phyloP scores from a whole-genome alignment of 2,113 vertebrate species.

The Lonchura striata region DNA sequence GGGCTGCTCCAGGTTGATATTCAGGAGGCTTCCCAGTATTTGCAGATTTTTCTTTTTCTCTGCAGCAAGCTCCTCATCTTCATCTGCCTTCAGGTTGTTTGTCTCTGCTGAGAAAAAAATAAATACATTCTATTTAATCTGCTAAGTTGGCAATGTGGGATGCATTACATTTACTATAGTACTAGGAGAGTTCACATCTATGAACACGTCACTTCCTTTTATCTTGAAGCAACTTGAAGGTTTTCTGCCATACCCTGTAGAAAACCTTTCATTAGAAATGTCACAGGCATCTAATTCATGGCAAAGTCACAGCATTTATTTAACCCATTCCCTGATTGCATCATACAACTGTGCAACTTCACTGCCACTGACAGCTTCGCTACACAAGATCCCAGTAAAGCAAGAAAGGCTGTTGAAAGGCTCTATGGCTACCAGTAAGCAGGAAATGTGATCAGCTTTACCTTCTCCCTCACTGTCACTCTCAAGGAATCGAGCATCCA shows the following conservation, averaged over 20 bases:
- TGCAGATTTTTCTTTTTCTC: constrained; percentile 88
- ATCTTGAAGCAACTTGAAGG: not conserved
- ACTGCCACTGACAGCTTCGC: not conserved
- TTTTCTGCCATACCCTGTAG: not conserved
- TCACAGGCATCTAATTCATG: not conserved
- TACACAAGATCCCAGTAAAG: not conserved
- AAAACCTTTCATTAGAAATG: not conserved
- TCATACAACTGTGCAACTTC: not conserved
- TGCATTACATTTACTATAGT: not conserved
- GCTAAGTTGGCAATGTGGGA: not conserved
- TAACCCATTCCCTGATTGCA: not conserved
- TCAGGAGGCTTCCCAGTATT: constrained; percentile 83
- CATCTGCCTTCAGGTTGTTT: constrained; percentile 8
- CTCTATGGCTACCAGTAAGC: not conserved
- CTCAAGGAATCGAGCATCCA: constrained; percentile 91
- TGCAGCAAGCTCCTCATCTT: constrained; percentile 75
- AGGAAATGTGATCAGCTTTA: constrained; percentile 20
- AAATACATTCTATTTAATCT: not conserved
- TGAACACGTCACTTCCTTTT: not conserved
- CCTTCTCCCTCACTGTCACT: constrained; percentile 83
- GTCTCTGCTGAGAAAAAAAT: constrained; percentile 31
- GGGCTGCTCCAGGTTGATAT: constrained; percentile 60
- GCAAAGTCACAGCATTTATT: not conserved
- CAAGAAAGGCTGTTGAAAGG: not conserved
- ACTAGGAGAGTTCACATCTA: not conserved